Percentiles rank a stretch among this genome's conserved stretches.
Conservation (phyloP, 2,113 vertebrate genomes). For the Syngnathus scovelli region DNA sequence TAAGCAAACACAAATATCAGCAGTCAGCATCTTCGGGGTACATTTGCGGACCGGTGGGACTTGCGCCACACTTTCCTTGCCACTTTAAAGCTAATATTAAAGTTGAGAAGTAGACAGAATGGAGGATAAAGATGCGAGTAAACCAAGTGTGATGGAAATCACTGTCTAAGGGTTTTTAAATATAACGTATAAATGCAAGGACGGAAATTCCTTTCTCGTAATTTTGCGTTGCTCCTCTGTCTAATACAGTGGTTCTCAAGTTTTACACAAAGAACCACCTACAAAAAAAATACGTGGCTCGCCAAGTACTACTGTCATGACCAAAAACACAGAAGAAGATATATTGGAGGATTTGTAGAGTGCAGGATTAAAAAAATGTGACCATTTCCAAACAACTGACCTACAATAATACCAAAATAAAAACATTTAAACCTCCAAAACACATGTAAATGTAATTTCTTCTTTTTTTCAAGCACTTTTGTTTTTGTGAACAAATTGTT, state of each 20-base stretch:
- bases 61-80: not conserved
- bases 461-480: too few species aligned
- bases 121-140: not conserved
- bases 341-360: too few species aligned
- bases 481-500: too few species aligned
- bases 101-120: not conserved
- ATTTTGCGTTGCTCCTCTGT: not conserved
- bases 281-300: too few species aligned
- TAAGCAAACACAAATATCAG: slow-evolving; percentile 72
- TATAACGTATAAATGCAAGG: not conserved
- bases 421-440: too few species aligned
- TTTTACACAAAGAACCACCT: not conserved
- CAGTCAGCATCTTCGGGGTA: slow-evolving; percentile 62
- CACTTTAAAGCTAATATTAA: not conserved
- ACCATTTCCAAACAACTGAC: too few species aligned
- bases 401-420: too few species aligned
- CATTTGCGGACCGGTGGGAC: slow-evolving; percentile 35
- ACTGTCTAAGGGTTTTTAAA: not conserved
- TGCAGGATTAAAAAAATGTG: not conserved
- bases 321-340: not conserved
- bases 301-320: not conserved
- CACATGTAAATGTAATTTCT: too few species aligned
- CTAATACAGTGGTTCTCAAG: not conserved
- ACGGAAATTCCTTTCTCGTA: not conserved
- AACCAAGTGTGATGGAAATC: not conserved